Conservation (phyloP, 2,888 invertebrate species). For the Hybos culiciformis region DNA sequence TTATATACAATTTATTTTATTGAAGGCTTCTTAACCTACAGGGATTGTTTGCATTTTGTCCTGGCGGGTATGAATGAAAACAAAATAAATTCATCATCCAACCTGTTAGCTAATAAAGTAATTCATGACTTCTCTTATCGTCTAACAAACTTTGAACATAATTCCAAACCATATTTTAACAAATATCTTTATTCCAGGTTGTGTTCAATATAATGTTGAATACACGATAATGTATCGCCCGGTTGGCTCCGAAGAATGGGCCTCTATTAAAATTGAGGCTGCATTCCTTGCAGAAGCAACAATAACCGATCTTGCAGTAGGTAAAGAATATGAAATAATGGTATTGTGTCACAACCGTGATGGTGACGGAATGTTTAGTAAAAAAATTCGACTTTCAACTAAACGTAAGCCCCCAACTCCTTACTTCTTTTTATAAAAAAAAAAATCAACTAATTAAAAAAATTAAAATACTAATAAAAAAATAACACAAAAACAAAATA, state of each 20-base stretch:
- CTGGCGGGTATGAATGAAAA: no score
- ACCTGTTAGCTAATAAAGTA: no score
- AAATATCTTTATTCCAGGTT: no score
- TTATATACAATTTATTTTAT: no score
- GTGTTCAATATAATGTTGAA: conserved; percentile 59
- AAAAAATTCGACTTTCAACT: conserved; percentile 61
- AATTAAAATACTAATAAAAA: conserved; percentile 3
- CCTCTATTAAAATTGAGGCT: conserved; percentile 61
- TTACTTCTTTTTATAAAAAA: conserved; percentile 15
- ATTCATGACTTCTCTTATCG: no score
- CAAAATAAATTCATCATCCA: no score
- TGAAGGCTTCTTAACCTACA: no score
- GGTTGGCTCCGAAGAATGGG: conserved; percentile 65
- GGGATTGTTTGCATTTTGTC: no score
- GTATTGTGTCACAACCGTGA: conserved; percentile 74
- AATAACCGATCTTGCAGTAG: conserved; percentile 59
- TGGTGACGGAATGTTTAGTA: conserved; percentile 84
- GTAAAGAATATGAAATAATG: conserved; percentile 76
- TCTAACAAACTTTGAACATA: no score
- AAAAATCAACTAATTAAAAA: conserved; percentile 6
- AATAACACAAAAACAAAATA: conserved; percentile 11
- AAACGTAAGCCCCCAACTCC: conserved; percentile 36
- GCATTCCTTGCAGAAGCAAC: conserved; percentile 59
- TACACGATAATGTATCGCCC: conserved; percentile 79
- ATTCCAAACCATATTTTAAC: no score